phyloP scores from a whole-genome alignment of 2,113 vertebrate species.

The Cervus canadensis region DNA sequence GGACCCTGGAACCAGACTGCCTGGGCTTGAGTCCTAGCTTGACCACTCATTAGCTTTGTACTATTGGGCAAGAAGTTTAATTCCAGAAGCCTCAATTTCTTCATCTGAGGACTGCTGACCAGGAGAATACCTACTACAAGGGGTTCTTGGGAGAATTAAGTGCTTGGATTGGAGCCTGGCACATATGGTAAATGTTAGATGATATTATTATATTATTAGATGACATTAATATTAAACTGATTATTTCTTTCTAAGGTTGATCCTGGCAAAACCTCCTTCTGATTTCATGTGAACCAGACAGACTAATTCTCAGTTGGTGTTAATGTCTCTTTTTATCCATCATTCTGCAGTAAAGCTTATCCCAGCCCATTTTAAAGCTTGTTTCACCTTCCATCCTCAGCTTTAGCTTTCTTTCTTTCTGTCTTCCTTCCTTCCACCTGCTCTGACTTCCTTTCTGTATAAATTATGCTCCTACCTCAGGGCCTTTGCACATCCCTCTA shows the following conservation, averaged over 20 bases:
- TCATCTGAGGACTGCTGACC: background rate
- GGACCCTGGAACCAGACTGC: background rate
- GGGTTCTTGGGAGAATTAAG: background rate
- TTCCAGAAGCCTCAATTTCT: background rate
- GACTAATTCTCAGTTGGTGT: background rate
- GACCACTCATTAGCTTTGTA: no score
- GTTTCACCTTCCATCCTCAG: background rate
- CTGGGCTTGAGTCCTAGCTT: background rate
- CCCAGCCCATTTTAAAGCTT: background rate
- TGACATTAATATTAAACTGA: background rate
- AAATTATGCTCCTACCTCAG: background rate
- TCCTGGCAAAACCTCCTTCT: background rate
- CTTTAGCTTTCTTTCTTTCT: background rate
- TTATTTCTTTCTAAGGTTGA: background rate
- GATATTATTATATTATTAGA: background rate
- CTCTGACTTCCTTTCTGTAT: no score
- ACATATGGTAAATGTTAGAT: background rate
- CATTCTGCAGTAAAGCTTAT: background rate
- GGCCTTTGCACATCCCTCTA: background rate
- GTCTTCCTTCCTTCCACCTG: fast-evolving
- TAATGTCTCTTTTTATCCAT: background rate
- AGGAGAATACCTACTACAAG: background rate
- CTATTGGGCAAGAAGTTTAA: background rate
- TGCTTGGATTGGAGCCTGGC: background rate
- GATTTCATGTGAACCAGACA: background rate